Evolutionary conservation across 30 jellyfish, hydroid and myxozoan species (phyloP).

Genomic region (Chrysaora quinquecirrha): DNA sequence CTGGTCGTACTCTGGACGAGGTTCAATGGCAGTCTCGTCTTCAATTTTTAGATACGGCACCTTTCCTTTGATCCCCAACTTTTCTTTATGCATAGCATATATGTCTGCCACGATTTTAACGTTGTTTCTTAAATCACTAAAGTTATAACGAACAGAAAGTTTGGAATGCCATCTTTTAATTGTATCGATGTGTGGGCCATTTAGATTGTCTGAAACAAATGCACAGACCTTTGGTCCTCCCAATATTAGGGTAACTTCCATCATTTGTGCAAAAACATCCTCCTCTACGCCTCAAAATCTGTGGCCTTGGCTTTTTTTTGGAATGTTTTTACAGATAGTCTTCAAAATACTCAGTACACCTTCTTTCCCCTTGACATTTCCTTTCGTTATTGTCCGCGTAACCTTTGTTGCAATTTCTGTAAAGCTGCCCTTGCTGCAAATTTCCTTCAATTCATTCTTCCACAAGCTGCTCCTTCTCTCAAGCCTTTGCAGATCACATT

Average conservation of each 20-base stretch:
- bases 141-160: constrained; percentile 24
- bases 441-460: constrained; percentile 22
- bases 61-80: background rate
- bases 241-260: constrained; percentile 32
- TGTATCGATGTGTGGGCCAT: constrained; percentile 50
- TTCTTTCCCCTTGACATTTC: constrained; percentile 21
- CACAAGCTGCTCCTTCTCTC: background rate
- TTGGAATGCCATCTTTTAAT: constrained; percentile 42
- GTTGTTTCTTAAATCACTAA: constrained; percentile 3
- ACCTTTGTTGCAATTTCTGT: constrained; percentile 27
- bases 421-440: constrained; percentile 31
- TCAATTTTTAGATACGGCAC: constrained; percentile 34
- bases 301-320: constrained; percentile 6
- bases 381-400: background rate
- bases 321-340: background rate
- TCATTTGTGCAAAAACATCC: constrained; percentile 24
- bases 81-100: constrained; percentile 23
- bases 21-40: constrained; percentile 58
- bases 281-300: constrained; percentile 25
- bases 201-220: constrained; percentile 42
- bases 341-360: constrained; percentile 24
- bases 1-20: constrained; percentile 56
- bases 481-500: constrained; percentile 23
- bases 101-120: constrained; percentile 27
- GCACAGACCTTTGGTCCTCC: constrained; percentile 46